Conservation (phyloP, 2,888 invertebrate species). For the Drosophila suboccidentalis region DNA sequence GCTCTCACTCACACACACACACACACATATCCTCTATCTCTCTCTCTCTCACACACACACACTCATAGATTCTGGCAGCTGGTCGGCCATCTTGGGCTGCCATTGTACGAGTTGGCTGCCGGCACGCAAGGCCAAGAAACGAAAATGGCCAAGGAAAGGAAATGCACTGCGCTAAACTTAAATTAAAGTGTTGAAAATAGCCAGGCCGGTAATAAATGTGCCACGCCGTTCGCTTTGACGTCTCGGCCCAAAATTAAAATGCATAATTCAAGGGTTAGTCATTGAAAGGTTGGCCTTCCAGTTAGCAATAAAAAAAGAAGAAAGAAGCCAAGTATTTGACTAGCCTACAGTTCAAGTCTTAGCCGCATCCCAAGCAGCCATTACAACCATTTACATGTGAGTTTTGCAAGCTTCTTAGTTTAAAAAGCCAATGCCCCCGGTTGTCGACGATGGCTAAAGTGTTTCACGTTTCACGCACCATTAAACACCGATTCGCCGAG, state of each 20-base stretch:
- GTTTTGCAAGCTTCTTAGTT: constrained; percentile 39
- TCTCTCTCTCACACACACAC: constrained; percentile 1
- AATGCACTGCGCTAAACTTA: constrained; percentile 69
- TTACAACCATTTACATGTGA: constrained; percentile 62
- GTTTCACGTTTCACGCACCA: constrained; percentile 79
- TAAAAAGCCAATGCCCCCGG: constrained; percentile 38
- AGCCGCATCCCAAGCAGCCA: constrained; percentile 38
- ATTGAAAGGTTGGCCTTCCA: constrained; percentile 5
- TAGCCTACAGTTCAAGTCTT: background rate
- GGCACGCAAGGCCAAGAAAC: constrained; percentile 40
- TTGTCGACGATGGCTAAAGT: constrained; percentile 67
- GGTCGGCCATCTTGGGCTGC: constrained; percentile 55
- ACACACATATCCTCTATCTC: background rate
- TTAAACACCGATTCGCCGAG: constrained; percentile 75
- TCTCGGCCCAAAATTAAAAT: constrained; percentile 70
- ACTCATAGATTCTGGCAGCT: constrained; percentile 28
- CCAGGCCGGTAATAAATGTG: constrained; percentile 71
- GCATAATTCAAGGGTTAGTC: constrained; percentile 70
- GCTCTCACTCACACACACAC: constrained; percentile 5
- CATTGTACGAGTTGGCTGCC: constrained; percentile 35
- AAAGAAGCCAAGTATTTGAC: background rate
- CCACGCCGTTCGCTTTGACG: constrained; percentile 64
- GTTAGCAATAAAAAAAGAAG: background rate
- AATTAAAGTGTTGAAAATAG: constrained; percentile 76
- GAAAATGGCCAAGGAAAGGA: constrained; percentile 65